phyloP scores from a whole-genome alignment of 30 jellyfish, hydroid and myxozoan species.

The Turritopsis rubra region DNA sequence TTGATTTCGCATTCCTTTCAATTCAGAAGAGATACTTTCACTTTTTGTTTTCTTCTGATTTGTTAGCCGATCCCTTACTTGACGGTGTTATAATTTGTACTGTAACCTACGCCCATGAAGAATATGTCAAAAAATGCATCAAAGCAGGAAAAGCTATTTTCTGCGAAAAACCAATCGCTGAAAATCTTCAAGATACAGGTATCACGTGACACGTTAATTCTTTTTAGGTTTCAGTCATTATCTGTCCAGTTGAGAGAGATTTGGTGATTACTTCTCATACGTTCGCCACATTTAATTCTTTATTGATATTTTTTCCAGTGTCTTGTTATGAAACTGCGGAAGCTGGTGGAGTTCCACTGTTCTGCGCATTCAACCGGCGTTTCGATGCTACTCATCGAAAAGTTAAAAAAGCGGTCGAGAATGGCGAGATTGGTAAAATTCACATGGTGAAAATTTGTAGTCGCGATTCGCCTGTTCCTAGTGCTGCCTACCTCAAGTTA shows the following conservation, averaged over 20 bases:
- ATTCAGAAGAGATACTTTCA: background rate
- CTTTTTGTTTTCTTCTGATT: background rate
- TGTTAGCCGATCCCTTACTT: constrained; percentile 57
- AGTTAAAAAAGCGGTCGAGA: constrained; percentile 55
- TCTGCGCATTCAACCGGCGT: constrained; percentile 97
- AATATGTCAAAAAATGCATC: constrained; percentile 45
- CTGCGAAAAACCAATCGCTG: constrained; percentile 98
- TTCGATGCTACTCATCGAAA: constrained; percentile 81
- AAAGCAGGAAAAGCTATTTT: constrained; percentile 79
- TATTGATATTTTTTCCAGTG: constrained; percentile 22
- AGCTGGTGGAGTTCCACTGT: constrained; percentile 49
- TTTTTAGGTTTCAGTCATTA: no score
- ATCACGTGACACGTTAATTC: no score
- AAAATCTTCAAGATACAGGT: constrained; percentile 73
- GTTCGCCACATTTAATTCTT: background rate
- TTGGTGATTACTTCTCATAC: no score
- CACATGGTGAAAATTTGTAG: constrained; percentile 79
- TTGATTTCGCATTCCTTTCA: no score
- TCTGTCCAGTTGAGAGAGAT: no score
- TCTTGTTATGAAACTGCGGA: constrained; percentile 75
- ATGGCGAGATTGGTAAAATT: constrained; percentile 77
- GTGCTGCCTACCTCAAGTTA: constrained; percentile 55
- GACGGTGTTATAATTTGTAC: constrained; percentile 85
- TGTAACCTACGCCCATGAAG: constrained; percentile 75
- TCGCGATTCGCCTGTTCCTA: constrained; percentile 94